Evolutionary conservation across 2,113 vertebrate species (phyloP).

Genomic region (Tretioscincus oriximinensis): DNA sequence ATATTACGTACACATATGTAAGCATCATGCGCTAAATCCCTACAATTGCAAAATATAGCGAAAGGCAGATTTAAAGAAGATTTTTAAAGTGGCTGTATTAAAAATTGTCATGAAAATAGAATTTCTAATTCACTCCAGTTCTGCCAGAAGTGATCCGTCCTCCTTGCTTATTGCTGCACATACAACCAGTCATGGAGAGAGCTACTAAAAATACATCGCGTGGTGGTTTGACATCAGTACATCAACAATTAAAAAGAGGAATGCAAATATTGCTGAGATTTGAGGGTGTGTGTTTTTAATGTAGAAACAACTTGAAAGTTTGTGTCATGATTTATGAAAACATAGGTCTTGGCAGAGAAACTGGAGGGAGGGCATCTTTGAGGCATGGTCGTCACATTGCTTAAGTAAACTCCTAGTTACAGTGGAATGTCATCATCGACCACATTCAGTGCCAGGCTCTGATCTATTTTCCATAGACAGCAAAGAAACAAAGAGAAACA

Average conservation of each 20-base stretch:
- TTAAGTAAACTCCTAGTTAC: slow-evolving; percentile 73
- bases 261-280: slow-evolving; percentile 74
- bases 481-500: slow-evolving; percentile 79
- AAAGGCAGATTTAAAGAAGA: slow-evolving; percentile 78
- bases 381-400: slow-evolving; percentile 60
- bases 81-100: slow-evolving; percentile 79
- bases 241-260: slow-evolving; percentile 79
- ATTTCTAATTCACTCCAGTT: slow-evolving; percentile 80
- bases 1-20: slow-evolving; percentile 88
- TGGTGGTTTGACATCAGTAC: slow-evolving; percentile 71
- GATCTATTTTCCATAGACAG: slow-evolving; percentile 78
- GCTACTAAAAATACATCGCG: slow-evolving; percentile 75
- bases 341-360: slow-evolving; percentile 55
- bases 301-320: slow-evolving; percentile 47
- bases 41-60: slow-evolving; percentile 83
- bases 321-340: slow-evolving; percentile 69
- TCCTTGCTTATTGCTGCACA: slow-evolving; percentile 73
- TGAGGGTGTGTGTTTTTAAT: neutral
- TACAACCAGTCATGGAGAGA: slow-evolving; percentile 64
- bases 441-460: slow-evolving; percentile 68
- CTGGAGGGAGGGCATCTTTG: slow-evolving; percentile 59
- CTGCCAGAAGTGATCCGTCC: slow-evolving; percentile 73
- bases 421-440: slow-evolving; percentile 71
- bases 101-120: slow-evolving; percentile 72
- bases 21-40: slow-evolving; percentile 82